Percentiles rank a stretch among this genome's conserved stretches.
Evolutionary conservation across 2,888 invertebrate genomes (phyloP).

Genomic region (Oegoconia quadripuncta): DNA sequence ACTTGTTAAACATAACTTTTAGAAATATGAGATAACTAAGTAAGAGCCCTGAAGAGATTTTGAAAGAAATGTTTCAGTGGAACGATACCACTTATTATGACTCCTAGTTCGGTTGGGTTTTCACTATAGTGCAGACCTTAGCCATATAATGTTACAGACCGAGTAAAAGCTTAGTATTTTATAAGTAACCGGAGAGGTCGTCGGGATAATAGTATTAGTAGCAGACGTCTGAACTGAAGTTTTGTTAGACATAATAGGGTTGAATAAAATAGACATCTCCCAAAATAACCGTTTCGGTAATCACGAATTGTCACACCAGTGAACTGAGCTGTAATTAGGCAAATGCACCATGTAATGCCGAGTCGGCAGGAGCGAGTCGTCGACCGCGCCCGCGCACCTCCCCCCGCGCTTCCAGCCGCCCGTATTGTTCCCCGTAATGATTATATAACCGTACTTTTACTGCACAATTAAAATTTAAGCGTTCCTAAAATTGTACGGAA

Average conservation of each 20-base stretch:
- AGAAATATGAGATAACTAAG: constrained; percentile 63
- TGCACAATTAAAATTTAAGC: constrained; percentile 75
- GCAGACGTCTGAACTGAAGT: constrained; percentile 26
- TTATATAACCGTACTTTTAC: constrained; percentile 76
- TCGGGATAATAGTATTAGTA: constrained; percentile 19
- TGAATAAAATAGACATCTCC: constrained; percentile 45
- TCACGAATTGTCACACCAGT: constrained; percentile 67
- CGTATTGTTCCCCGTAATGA: constrained; percentile 71
- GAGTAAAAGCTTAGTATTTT: constrained; percentile 38
- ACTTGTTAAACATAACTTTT: constrained; percentile 68
- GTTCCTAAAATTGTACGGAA: constrained; percentile 67
- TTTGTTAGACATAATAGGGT: constrained; percentile 40
- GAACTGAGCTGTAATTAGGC: constrained; percentile 69
- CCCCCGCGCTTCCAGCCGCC: constrained; percentile 32
- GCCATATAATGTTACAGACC: constrained; percentile 38
- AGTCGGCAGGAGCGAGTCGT: constrained; percentile 26
- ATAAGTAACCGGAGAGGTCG: constrained; percentile 39
- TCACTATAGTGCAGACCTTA: constrained; percentile 28
- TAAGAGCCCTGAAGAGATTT: constrained; percentile 50
- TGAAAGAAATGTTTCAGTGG: constrained; percentile 46
- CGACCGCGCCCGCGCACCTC: constrained; percentile 27
- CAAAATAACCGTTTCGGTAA: constrained; percentile 61
- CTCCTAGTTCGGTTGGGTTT: constrained; percentile 37
- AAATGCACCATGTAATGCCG: constrained; percentile 72
- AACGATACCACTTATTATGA: constrained; percentile 33